A percentile compares a stretch with the other conserved stretches of the same genome.
phyloP scores from a whole-genome alignment of 2,113 vertebrate species.

The Cavia porcellus region DNA sequence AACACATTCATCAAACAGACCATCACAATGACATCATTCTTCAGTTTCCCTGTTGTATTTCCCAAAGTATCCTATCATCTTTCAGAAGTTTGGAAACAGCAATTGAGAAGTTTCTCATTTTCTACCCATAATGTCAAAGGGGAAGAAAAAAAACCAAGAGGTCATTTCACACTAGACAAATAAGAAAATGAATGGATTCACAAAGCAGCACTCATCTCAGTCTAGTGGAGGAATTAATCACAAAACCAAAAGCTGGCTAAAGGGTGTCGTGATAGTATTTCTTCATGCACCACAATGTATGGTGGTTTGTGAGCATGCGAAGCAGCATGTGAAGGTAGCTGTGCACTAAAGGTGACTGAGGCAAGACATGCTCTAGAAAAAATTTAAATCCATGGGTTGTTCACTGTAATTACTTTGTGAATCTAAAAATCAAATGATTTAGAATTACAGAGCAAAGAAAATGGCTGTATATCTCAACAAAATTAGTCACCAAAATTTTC shows the following conservation, averaged over 20 bases:
- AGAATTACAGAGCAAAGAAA: conserved; percentile 29
- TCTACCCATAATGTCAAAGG: not conserved
- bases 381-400: not conserved
- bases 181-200: not conserved
- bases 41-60: not conserved
- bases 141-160: not conserved
- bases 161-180: not conserved
- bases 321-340: not conserved
- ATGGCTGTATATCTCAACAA: not conserved
- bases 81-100: not conserved
- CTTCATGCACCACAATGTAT: not conserved
- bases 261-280: not conserved
- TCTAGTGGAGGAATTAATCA: not conserved
- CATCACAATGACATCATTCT: not conserved
- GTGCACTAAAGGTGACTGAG: not conserved
- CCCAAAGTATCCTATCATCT: not conserved
- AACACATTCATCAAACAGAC: not conserved
- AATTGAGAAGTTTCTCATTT: not conserved
- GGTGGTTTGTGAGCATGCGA: not conserved
- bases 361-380: not conserved
- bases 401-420: not conserved
- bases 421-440: conserved; percentile 31
- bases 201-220: not conserved
- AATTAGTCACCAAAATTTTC: not conserved
- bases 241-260: not conserved